Evolutionary conservation across 2,113 vertebrate genomes (phyloP).

Genomic region (Desmodus rotundus): DNA sequence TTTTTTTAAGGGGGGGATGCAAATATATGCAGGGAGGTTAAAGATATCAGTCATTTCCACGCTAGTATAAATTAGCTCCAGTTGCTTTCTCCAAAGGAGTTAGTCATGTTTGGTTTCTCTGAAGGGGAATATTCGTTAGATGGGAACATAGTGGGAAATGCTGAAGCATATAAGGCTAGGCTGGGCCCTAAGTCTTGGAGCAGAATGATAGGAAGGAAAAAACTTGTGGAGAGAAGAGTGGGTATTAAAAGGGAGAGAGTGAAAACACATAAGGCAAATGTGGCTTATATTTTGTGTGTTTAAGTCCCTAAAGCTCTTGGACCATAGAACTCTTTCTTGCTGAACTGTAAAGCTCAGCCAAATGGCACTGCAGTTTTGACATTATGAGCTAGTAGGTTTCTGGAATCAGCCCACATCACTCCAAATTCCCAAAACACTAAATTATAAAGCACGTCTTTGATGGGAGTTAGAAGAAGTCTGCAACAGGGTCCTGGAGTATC

Average conservation of each 20-base stretch:
- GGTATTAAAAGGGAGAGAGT: not conserved
- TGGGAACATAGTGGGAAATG: not conserved
- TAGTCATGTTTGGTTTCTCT: not conserved
- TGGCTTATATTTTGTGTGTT: not conserved
- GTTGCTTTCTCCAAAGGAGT: not conserved
- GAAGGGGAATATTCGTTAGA: not conserved
- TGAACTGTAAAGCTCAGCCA: not conserved
- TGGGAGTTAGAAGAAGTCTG: not conserved
- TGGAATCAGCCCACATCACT: not conserved
- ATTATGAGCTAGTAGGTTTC: slow-evolving; percentile 14
- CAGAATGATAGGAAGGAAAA: not conserved
- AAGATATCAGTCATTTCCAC: not conserved
- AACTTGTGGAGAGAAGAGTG: not conserved
- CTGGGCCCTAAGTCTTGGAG: not conserved
- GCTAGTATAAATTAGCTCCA: not conserved
- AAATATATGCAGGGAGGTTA: not conserved
- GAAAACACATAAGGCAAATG: not conserved
- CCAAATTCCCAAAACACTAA: not conserved
- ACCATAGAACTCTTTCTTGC: not conserved
- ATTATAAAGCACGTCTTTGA: slow-evolving; percentile 19
- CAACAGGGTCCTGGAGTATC: not conserved
- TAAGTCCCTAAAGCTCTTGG: not conserved
- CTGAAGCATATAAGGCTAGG: not conserved
- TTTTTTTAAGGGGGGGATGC: not conserved
- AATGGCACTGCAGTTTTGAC: not conserved